Evolutionary conservation across 2,797 vertebrate species (phyloP).

Genomic region (Tragopan temminckii): DNA sequence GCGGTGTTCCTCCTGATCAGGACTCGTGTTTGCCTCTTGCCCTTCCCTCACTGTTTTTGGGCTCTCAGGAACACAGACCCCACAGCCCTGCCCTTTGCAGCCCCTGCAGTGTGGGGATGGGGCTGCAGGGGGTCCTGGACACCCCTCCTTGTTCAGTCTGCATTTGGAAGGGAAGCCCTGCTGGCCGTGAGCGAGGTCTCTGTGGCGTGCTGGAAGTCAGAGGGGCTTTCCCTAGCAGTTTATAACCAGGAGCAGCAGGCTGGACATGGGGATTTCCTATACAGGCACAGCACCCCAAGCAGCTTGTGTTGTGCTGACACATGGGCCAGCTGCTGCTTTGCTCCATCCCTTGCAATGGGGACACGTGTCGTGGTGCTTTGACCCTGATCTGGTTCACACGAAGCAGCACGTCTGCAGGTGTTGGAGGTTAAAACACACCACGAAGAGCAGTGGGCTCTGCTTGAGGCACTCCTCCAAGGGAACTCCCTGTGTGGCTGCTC

Average conservation of each 20-base stretch:
- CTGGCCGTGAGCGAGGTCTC: neutral
- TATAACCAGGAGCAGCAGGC: neutral
- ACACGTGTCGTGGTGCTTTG: neutral
- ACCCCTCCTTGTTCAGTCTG: neutral
- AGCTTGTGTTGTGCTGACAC: neutral
- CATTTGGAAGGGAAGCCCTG: neutral
- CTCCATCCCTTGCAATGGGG: neutral
- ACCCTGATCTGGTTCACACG: neutral
- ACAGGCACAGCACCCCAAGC: neutral
- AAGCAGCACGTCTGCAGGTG: neutral
- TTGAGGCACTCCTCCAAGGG: neutral
- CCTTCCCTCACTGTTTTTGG: neutral
- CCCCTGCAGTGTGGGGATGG: neutral
- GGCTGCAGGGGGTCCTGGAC: neutral
- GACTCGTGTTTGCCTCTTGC: neutral
- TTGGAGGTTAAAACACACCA: neutral
- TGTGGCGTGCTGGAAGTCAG: fast-evolving
- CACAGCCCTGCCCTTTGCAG: neutral
- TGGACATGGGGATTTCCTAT: neutral
- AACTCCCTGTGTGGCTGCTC: neutral
- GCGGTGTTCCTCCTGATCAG: neutral
- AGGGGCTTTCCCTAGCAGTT: neutral
- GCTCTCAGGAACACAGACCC: neutral
- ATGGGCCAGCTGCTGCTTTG: neutral
- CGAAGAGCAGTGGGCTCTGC: neutral